Conservation (phyloP, 2,888 invertebrate genomes). For the Leptodirus hochenwartii region DNA sequence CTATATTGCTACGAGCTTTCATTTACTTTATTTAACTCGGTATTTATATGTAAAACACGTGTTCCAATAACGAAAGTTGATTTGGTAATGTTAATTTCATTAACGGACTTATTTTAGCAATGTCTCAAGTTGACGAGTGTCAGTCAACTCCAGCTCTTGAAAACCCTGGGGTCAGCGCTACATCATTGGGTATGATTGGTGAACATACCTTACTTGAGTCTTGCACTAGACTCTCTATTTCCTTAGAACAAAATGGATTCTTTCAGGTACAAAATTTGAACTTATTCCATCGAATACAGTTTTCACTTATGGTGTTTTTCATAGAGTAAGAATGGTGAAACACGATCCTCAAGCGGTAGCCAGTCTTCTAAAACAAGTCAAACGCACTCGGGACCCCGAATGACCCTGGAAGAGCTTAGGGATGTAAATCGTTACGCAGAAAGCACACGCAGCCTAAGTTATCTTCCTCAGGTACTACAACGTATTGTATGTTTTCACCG, state of each 20-base stretch:
- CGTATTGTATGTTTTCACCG: not conserved
- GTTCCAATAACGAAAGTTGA: too few species aligned
- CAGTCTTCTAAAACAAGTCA: conserved; percentile 43
- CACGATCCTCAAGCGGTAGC: conserved; percentile 53
- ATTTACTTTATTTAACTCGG: too few species aligned
- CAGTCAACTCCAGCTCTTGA: conserved; percentile 74
- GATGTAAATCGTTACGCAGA: conserved; percentile 82
- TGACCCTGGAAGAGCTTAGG: conserved; percentile 68
- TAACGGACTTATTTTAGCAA: too few species aligned
- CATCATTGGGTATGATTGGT: conserved; percentile 64
- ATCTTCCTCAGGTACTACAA: conserved; percentile 65
- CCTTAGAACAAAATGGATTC: conserved; percentile 65
- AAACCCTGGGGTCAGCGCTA: conserved; percentile 45
- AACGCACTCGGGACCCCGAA: conserved; percentile 43
- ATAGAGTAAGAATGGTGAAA: conserved; percentile 26
- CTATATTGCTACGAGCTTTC: too few species aligned
- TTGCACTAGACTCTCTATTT: conserved; percentile 72
- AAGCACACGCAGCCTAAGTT: conserved; percentile 80
- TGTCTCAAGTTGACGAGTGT: conserved; percentile 75
- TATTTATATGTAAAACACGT: too few species aligned
- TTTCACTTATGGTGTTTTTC: conserved; percentile 6
- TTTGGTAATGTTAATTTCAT: too few species aligned
- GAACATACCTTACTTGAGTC: conserved; percentile 75
- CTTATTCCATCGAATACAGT: not conserved
- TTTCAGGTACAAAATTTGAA: conserved; percentile 36